phyloP scores from a whole-genome alignment of 2,113 vertebrate genomes.

The Lampris megalopsis region DNA sequence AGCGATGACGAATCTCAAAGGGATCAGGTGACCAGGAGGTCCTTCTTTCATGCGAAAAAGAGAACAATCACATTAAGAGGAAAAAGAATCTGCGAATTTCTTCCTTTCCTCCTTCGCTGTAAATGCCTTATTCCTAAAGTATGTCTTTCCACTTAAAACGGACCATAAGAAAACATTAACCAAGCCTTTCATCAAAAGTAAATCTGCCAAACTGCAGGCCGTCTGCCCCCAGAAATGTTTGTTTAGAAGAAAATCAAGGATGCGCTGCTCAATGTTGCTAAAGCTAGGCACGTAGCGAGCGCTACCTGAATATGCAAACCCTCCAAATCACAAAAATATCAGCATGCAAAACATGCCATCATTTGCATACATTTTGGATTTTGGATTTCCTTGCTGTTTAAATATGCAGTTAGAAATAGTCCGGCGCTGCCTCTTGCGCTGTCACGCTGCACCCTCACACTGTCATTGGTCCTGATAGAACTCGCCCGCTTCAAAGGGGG shows the following conservation, averaged over 20 bases:
- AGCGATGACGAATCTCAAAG: conserved; percentile 32
- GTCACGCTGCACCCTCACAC: conserved; percentile 97
- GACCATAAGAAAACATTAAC: conserved; percentile 60
- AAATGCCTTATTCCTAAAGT: conserved; percentile 46
- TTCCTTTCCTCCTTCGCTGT: conserved; percentile 30
- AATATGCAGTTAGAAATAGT: conserved; percentile 93
- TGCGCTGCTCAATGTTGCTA: conserved; percentile 75
- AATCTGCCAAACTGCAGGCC: conserved; percentile 68
- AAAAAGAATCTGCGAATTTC: conserved; percentile 26
- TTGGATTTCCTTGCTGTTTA: conserved; percentile 79
- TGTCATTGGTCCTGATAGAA: conserved; percentile 99
- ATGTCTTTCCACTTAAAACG: conserved; percentile 47
- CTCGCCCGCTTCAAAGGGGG: conserved; percentile 95
- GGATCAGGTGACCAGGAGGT: conserved; percentile 19
- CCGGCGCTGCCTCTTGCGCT: conserved; percentile 95
- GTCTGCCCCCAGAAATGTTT: conserved; percentile 63
- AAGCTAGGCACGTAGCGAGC: conserved; percentile 61
- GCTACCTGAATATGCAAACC: conserved; percentile 79
- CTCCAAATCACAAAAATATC: conserved; percentile 70
- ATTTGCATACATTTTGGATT: conserved; percentile 85
- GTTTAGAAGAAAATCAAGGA: conserved; percentile 72
- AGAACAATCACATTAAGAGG: conserved; percentile 22
- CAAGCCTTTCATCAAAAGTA: conserved; percentile 69
- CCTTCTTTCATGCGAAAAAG: conserved; percentile 12
- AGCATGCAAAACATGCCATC: conserved; percentile 80